A percentile compares a stretch with the other conserved stretches of the same genome.
Evolutionary conservation across 1,140 invertebrate species (phyloP).

Genomic region (Drosophila nikananu): DNA sequence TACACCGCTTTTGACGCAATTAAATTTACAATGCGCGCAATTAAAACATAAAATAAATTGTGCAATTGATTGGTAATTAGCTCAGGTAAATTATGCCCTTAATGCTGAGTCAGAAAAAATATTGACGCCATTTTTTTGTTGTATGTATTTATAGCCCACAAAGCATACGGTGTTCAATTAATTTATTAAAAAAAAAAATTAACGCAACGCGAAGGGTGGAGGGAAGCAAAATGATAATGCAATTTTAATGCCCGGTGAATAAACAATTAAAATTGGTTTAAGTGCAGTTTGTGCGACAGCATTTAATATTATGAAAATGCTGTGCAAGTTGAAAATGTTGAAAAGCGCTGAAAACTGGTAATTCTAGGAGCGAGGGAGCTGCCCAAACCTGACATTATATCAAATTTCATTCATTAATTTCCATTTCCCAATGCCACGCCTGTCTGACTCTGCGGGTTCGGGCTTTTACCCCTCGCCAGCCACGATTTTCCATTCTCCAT

Average conservation of each 20-base stretch:
- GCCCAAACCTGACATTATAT: slow-evolving; percentile 68
- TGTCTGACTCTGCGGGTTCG: slow-evolving; percentile 56
- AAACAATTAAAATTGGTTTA: slow-evolving; percentile 63
- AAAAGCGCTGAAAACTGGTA: slow-evolving; percentile 9
- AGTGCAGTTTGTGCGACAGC: slow-evolving; percentile 31
- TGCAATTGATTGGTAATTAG: slow-evolving; percentile 73
- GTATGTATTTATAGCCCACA: slow-evolving; percentile 6
- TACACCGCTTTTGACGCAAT: slow-evolving; percentile 25
- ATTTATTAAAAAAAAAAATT: slow-evolving; percentile 50
- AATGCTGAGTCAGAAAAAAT: slow-evolving; percentile 7
- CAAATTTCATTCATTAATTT: slow-evolving; percentile 84
- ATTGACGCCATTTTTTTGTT: not conserved
- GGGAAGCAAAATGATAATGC: slow-evolving; percentile 23
- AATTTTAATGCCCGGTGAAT: slow-evolving; percentile 61
- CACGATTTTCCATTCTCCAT: slow-evolving; percentile 8
- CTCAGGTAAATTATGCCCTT: slow-evolving; percentile 64
- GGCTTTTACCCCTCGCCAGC: slow-evolving; percentile 3
- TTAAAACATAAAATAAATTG: slow-evolving; percentile 55
- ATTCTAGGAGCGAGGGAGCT: slow-evolving; percentile 29
- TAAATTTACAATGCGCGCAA: slow-evolving; percentile 20
- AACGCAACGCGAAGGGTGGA: slow-evolving; percentile 5
- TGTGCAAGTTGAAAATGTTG: slow-evolving; percentile 54
- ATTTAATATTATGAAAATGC: slow-evolving; percentile 29
- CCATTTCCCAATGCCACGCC: slow-evolving; percentile 81
- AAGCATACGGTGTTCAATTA: slow-evolving; percentile 59